Evolutionary conservation across 1,140 invertebrate genomes (phyloP).

Genomic region (Limonius californicus): DNA sequence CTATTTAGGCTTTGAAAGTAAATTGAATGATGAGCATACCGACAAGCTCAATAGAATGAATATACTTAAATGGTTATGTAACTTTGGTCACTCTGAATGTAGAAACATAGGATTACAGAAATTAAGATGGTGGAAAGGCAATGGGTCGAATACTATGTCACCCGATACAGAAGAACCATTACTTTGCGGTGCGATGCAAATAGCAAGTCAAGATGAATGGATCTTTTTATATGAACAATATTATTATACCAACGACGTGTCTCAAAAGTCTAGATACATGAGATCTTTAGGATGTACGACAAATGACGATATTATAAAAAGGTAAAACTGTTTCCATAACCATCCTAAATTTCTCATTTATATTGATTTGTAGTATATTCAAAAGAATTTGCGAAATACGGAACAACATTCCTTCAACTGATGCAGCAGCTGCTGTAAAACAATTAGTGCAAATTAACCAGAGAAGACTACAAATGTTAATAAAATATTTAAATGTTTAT

Average conservation of each 20-base stretch:
- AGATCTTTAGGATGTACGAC: neutral
- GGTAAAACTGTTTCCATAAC: too few relatives aligned
- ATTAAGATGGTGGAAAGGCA: neutral
- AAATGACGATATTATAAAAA: neutral
- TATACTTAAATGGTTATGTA: constrained; percentile 9
- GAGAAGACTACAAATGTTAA: too few relatives aligned
- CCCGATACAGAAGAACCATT: neutral
- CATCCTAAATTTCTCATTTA: too few relatives aligned
- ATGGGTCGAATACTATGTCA: neutral
- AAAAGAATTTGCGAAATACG: too few relatives aligned
- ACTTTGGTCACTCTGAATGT: neutral
- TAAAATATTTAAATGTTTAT: too few relatives aligned
- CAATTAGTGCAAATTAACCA: too few relatives aligned
- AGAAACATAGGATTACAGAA: neutral
- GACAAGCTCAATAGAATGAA: neutral
- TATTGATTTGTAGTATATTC: too few relatives aligned
- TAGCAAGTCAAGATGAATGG: constrained; percentile 4
- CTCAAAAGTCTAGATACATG: neutral
- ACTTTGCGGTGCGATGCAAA: constrained; percentile 5
- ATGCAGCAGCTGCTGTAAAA: too few relatives aligned
- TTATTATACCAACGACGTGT: neutral
- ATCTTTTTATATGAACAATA: constrained; percentile 13
- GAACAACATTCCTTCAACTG: too few relatives aligned
- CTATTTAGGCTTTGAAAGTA: neutral
- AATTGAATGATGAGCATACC: neutral